Conservation (phyloP, 2,797 vertebrate genomes). For the Chelmon rostratus region DNA sequence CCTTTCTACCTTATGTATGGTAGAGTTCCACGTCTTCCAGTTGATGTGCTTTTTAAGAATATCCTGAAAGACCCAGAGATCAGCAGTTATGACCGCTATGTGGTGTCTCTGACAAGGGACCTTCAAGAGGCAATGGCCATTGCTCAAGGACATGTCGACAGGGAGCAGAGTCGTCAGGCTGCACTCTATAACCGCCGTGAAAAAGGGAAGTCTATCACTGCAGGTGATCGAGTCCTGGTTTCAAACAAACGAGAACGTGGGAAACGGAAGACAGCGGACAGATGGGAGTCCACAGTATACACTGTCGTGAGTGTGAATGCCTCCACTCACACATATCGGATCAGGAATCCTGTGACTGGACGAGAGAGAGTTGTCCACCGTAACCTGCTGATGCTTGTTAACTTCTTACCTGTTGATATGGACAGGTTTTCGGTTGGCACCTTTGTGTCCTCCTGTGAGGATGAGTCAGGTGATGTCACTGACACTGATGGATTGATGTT, state of each 20-base stretch:
- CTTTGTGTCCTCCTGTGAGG: not conserved
- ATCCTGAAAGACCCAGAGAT: constrained; percentile 23
- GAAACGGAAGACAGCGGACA: constrained; percentile 14
- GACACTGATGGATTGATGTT: not conserved
- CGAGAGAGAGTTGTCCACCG: not conserved
- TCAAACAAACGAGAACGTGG: constrained; percentile 7
- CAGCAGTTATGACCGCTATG: constrained; percentile 27
- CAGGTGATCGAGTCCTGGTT: constrained; percentile 1
- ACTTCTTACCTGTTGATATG: not conserved
- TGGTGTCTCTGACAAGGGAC: not conserved
- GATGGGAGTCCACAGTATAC: constrained; percentile 22
- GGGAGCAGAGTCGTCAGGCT: constrained; percentile 39
- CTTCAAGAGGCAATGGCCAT: constrained; percentile 35
- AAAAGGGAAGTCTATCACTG: constrained; percentile 22
- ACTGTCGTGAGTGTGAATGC: not conserved
- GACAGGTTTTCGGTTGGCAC: not conserved
- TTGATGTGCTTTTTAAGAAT: not conserved
- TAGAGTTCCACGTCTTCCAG: not conserved
- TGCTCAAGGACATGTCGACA: constrained; percentile 28
- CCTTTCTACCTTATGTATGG: constrained; percentile 28
- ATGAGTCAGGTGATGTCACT: not conserved
- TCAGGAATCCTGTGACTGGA: not conserved
- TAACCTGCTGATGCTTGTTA: not conserved
- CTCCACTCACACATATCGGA: not conserved
- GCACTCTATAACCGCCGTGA: constrained; percentile 45